These are phyloP conservation scores for Aythya baeri DNA, from an alignment of 2,113 vertebrate species.

Conservation along the genomic window DNA sequence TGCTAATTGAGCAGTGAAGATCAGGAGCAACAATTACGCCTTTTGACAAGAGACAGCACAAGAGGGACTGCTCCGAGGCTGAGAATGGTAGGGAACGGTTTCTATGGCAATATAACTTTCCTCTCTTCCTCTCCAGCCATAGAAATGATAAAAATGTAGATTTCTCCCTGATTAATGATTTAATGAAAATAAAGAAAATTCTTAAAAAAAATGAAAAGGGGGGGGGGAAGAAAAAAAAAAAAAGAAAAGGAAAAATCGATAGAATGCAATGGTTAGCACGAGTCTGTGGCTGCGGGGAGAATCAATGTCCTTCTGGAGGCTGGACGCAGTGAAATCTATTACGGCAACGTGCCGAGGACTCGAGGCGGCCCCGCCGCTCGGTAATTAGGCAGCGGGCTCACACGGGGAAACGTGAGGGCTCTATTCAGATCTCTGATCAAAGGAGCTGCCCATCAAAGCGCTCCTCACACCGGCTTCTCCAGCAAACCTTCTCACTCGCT, in stretches of 20 bases:
- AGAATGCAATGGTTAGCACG: constrained; percentile 40
- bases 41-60: constrained; percentile 79
- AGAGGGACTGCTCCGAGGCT: constrained; percentile 75
- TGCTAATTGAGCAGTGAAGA: constrained; percentile 79
- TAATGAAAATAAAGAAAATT: constrained; percentile 71
- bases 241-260: constrained; percentile 30
- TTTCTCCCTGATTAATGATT: constrained; percentile 73
- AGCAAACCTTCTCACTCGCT: neutral
- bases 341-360: constrained; percentile 38
- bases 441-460: constrained; percentile 70
- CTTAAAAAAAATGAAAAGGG: neutral
- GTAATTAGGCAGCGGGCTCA: constrained; percentile 61
- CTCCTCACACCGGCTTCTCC: constrained; percentile 24
- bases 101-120: constrained; percentile 78
- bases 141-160: constrained; percentile 71
- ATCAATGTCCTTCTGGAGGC: constrained; percentile 70
- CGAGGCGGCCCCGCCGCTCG: constrained; percentile 25
- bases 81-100: constrained; percentile 75
- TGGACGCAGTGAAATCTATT: constrained; percentile 61
- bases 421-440: constrained; percentile 69
- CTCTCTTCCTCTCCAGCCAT: constrained; percentile 70
- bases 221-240: no score
- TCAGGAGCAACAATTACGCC: constrained; percentile 80
- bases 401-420: constrained; percentile 60
- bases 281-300: constrained; percentile 38